phyloP scores from a whole-genome alignment of 2,113 vertebrate species.

The Semnopithecus entellus region DNA sequence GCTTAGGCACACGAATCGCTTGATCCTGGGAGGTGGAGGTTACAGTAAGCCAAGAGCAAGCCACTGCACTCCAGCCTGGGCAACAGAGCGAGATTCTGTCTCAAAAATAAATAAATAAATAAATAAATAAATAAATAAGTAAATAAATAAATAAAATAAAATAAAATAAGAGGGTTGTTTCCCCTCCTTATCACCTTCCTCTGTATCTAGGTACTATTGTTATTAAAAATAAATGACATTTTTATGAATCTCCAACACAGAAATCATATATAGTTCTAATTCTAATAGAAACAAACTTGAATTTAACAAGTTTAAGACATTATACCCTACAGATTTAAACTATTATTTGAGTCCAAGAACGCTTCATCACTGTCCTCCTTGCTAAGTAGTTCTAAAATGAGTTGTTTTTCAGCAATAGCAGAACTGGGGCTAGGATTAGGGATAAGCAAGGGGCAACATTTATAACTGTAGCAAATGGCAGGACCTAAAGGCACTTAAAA shows the following conservation, averaged over 20 bases:
- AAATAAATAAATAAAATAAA: too few species aligned
- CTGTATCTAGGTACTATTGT: not conserved
- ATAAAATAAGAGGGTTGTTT: not conserved
- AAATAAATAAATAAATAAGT: too few species aligned
- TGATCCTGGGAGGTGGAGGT: too few species aligned
- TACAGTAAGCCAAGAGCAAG: too few species aligned
- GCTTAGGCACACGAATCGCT: too few species aligned
- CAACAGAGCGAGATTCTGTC: too few species aligned
- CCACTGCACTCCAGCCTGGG: too few species aligned
- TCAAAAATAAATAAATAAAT: too few species aligned
- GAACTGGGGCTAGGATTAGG: not conserved
- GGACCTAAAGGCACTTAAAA: not conserved
- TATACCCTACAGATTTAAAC: not conserved
- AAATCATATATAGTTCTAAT: not conserved
- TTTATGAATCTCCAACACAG: not conserved
- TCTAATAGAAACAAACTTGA: slow-evolving; percentile 19
- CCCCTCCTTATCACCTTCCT: not conserved
- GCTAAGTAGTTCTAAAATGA: slow-evolving; percentile 1
- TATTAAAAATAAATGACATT: slow-evolving; percentile 3
- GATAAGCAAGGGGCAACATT: not conserved
- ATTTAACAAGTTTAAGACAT: slow-evolving; percentile 18
- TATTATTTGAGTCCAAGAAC: not conserved
- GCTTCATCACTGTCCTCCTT: not conserved
- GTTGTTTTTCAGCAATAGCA: not conserved
- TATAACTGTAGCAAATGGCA: not conserved